phyloP scores from a whole-genome alignment of 2,888 invertebrate species.

The Calameuta pallipes region DNA sequence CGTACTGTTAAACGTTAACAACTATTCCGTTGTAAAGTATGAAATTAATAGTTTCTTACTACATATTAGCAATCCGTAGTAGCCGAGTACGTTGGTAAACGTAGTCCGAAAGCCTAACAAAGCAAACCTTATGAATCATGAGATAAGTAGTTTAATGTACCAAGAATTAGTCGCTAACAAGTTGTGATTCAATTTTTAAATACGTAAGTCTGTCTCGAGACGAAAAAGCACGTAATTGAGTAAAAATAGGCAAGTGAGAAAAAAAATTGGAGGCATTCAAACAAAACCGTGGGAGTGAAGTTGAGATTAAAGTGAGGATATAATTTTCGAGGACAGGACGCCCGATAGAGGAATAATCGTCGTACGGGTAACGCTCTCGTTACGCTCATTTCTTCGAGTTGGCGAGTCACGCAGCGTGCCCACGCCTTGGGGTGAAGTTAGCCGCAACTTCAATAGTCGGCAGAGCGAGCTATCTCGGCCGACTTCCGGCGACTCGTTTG shows the following conservation, averaged over 20 bases:
- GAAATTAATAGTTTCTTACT: background rate
- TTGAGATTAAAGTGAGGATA: background rate
- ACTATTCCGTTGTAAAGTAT: background rate
- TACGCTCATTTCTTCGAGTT: conserved; percentile 10
- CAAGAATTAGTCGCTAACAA: too few species aligned
- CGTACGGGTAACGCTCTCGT: background rate
- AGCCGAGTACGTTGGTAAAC: background rate
- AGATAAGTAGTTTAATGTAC: background rate
- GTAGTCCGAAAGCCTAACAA: background rate
- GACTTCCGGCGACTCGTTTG: conserved; percentile 57
- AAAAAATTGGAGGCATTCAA: background rate
- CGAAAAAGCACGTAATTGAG: background rate
- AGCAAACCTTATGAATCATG: background rate
- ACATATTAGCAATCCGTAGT: background rate
- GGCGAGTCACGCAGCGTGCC: conserved; percentile 50
- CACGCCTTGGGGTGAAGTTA: conserved; percentile 44
- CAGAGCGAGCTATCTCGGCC: conserved; percentile 50
- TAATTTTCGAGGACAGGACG: background rate
- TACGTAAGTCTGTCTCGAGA: too few species aligned
- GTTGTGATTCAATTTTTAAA: too few species aligned
- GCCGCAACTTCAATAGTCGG: conserved; percentile 5
- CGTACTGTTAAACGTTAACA: background rate
- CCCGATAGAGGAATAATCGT: background rate
- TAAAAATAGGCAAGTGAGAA: background rate
- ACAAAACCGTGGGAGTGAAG: background rate